Evolutionary conservation across 2,113 vertebrate genomes (phyloP).

Genomic region (Notothenia coriiceps): DNA sequence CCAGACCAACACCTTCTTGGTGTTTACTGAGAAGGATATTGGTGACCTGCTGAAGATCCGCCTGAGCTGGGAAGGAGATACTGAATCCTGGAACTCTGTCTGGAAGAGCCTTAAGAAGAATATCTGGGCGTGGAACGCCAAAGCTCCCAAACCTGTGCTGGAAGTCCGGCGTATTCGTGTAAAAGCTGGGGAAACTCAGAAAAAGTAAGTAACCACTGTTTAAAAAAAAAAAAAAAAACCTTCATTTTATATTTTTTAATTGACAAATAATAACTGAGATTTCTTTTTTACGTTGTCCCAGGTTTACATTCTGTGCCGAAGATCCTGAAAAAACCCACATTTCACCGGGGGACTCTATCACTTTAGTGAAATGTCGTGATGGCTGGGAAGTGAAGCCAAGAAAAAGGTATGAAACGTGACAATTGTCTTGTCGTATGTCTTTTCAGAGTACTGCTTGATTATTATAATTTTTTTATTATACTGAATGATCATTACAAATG

Average conservation of each 20-base stretch:
- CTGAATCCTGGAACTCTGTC: constrained; percentile 85
- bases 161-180: constrained; percentile 91
- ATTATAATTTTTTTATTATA: neutral
- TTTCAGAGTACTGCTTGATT: neutral
- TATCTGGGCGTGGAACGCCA: constrained; percentile 76
- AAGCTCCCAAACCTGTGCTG: constrained; percentile 74
- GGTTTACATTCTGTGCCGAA: constrained; percentile 91
- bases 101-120: constrained; percentile 85
- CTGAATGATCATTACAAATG: neutral
- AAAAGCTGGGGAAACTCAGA: constrained; percentile 94
- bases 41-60: constrained; percentile 92
- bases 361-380: constrained; percentile 90
- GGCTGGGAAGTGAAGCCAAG: constrained; percentile 89
- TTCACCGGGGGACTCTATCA: constrained; percentile 88
- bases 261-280: neutral
- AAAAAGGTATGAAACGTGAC: constrained; percentile 75
- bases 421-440: neutral
- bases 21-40: constrained; percentile 94
- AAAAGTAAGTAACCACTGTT: constrained; percentile 85
- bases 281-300: constrained; percentile 56
- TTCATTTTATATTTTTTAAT: too few species aligned
- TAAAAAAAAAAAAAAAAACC: too few species aligned
- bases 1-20: constrained; percentile 93
- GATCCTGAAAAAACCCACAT: constrained; percentile 84
- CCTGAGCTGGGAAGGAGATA: constrained; percentile 89